phyloP scores from a whole-genome alignment of 2,888 invertebrate species.

The Clostera curtula region DNA sequence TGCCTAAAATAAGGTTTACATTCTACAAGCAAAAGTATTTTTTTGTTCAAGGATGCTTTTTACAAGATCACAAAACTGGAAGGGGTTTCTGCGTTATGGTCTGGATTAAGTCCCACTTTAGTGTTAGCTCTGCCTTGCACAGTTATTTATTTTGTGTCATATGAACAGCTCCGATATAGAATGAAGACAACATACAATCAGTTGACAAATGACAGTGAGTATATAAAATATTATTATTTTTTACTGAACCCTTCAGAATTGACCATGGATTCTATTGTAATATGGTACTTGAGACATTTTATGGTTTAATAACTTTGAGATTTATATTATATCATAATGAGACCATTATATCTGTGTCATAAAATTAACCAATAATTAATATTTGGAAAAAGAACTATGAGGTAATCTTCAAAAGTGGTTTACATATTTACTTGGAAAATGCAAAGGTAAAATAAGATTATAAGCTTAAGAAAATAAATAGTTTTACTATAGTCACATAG shows the following conservation, averaged over 20 bases:
- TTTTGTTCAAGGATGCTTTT: constrained; percentile 89
- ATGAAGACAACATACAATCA: constrained; percentile 75
- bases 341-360: too few relatives aligned
- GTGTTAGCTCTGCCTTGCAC: constrained; percentile 97
- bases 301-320: too few relatives aligned
- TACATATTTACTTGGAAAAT: too few relatives aligned
- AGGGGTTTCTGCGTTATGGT: constrained; percentile 95
- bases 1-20: constrained; percentile 1
- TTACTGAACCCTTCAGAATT: constrained; percentile 1
- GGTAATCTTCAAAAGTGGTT: too few relatives aligned
- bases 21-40: too few relatives aligned
- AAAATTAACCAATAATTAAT: too few relatives aligned
- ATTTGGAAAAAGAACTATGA: too few relatives aligned
- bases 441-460: too few relatives aligned
- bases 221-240: background rate
- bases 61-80: constrained; percentile 92
- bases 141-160: constrained; percentile 96
- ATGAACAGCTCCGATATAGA: constrained; percentile 88
- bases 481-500: too few relatives aligned
- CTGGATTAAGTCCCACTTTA: constrained; percentile 96
- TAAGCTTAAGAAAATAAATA: too few relatives aligned
- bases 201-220: constrained; percentile 47
- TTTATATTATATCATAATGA: too few relatives aligned
- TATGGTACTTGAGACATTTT: background rate
- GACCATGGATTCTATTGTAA: background rate